Base-by-base conservation (phyloP, 2,888 invertebrate species). In the Phoronis australis region DNA sequence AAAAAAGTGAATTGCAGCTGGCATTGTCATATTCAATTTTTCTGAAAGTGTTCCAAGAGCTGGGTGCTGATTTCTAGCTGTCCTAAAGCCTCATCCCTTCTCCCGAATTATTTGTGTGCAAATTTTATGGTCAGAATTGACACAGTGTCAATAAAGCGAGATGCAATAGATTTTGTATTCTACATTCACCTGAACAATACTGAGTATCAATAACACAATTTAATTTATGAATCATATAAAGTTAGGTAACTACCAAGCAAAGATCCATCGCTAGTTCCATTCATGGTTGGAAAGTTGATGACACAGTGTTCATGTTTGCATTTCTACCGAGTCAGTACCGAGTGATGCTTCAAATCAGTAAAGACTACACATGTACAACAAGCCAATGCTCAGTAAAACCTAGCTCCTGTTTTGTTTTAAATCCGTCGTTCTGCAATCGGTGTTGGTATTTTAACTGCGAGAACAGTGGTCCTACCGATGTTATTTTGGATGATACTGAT, bases 171-270 rank as follows among this genome's bases (percentile, higher is more conserved):
- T 21, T 31, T 20, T 20, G 22, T 5, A 5, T 24, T 6, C 5
- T 6, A 23, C 15, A 9, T 9, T 6, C 37, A 12, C 5, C 6
- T 6, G 31, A 31, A 6, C 18, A 42, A 6, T 5, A 22, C 6
- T 18, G 40, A 6, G 38, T 39, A 9, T n/a, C n/a, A n/a, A 37
- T 39, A 5, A 41, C 38, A 9, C 22, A 5, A 40, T 37, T 41
- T 31, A 22, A 15, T 22, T 26, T 45, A 4, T 6, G 22, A 12
- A 9, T 24, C 20, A 37, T 46, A 18, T 6, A 23, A 41, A 12
- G 21, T n/a, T 37, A 20, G 46, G 38, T 12, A 40, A 45, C 20
- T 45, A 40, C 20, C 46, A 45, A 24, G 15, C 27, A n/a, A 44
- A 39, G 9, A 31, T 15, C 9, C 31, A 12, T 9, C 31, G 9